Evolutionary conservation across 2,888 invertebrate species (phyloP).

Genomic region (Baronia brevicornis): DNA sequence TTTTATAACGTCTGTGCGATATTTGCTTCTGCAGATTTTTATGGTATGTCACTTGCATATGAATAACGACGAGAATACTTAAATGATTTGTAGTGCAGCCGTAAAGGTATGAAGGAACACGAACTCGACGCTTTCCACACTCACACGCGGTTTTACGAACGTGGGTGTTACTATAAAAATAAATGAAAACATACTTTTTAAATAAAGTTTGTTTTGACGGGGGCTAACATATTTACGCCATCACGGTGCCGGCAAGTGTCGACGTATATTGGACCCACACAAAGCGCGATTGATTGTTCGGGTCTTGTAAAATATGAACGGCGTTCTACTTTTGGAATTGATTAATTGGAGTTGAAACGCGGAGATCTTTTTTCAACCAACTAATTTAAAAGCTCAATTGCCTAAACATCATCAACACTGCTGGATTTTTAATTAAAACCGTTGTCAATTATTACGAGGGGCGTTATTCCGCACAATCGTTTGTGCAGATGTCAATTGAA

Average conservation of each 20-base stretch:
- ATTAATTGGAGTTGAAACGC: constrained; percentile 61
- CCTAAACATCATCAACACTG: constrained; percentile 44
- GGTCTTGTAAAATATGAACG: constrained; percentile 56
- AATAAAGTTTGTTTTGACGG: constrained; percentile 69
- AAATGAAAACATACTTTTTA: constrained; percentile 63
- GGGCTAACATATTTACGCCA: constrained; percentile 51
- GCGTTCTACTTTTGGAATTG: constrained; percentile 61
- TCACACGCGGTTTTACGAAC: constrained; percentile 46
- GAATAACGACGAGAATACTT: constrained; percentile 29
- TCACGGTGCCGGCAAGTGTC: constrained; percentile 40
- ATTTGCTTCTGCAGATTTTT: constrained; percentile 11
- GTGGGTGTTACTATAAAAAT: constrained; percentile 64
- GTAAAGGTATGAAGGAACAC: too few relatives aligned
- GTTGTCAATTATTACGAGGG: constrained; percentile 27
- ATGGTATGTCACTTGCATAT: constrained; percentile 7
- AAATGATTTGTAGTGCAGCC: constrained; percentile 36
- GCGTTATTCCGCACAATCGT: too few relatives aligned
- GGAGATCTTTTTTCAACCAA: constrained; percentile 37
- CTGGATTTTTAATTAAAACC: constrained; percentile 50
- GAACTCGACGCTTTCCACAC: too few relatives aligned
- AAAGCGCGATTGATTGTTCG: constrained; percentile 61
- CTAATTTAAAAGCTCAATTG: constrained; percentile 49
- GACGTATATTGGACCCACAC: constrained; percentile 66
- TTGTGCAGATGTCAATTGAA: constrained; percentile 30
- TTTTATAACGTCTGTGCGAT: constrained; percentile 12